Evolutionary conservation across 2,888 invertebrate genomes (phyloP).

Genomic region (Scaeva pyrastri): DNA sequence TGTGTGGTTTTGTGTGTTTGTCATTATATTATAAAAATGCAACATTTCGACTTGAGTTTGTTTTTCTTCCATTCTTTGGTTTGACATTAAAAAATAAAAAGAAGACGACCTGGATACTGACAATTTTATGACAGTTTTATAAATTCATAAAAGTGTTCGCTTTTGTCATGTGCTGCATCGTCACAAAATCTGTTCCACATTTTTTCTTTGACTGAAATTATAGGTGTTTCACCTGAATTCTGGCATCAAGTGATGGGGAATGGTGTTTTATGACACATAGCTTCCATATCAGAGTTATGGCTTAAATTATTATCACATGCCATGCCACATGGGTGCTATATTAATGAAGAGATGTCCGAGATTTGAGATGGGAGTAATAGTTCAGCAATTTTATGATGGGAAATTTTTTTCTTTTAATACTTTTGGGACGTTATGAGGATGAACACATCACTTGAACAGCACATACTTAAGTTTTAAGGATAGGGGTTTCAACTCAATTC

Average conservation of each 20-base stretch:
- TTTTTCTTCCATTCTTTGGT: conserved; percentile 29
- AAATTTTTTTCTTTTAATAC: background rate
- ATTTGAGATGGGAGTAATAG: conserved; percentile 21
- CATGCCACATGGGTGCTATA: too few relatives aligned
- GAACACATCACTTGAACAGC: too few relatives aligned
- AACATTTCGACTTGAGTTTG: conserved; percentile 30
- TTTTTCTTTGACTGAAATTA: conserved; percentile 43
- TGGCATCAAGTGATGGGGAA: conserved; percentile 29
- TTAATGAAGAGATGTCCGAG: conserved; percentile 33
- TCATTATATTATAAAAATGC: background rate
- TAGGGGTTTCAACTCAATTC: too few relatives aligned
- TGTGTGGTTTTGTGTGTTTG: conserved; percentile 53
- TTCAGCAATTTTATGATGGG: conserved; percentile 45
- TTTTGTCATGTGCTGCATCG: background rate
- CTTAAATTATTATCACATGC: conserved; percentile 25
- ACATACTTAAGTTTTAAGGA: too few relatives aligned
- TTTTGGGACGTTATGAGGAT: too few relatives aligned
- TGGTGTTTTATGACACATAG: conserved; percentile 30
- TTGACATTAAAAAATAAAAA: conserved; percentile 1
- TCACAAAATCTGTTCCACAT: conserved; percentile 16
- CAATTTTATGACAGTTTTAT: conserved; percentile 32
- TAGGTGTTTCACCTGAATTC: conserved; percentile 43
- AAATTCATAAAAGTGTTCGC: background rate
- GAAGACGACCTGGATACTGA: background rate
- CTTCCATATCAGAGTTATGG: background rate